These are phyloP conservation scores for Baryphthengus martii DNA, from an alignment of 2,113 vertebrate species.

Conservation along the genomic window DNA sequence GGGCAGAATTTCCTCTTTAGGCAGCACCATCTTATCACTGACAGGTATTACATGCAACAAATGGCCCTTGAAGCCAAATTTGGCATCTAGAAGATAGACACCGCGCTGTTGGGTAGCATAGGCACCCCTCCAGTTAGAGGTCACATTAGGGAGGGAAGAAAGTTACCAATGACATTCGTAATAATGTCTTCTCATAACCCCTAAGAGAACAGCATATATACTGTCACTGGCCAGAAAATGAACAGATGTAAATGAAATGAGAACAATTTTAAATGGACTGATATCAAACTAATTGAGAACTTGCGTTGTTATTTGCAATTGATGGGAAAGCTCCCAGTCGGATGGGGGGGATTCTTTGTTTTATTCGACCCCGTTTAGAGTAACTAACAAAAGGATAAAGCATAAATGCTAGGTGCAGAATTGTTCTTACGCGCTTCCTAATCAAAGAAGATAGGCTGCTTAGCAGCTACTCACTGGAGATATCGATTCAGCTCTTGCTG, in stretches of 20 bases:
- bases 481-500: slow-evolving; percentile 94
- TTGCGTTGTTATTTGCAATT: background rate
- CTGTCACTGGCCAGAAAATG: background rate
- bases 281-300: background rate
- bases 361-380: background rate
- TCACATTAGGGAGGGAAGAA: background rate
- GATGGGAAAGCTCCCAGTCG: background rate
- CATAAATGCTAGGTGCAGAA: background rate
- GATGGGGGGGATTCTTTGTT: background rate
- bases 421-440: background rate
- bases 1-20: background rate
- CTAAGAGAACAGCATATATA: background rate
- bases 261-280: background rate
- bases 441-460: background rate
- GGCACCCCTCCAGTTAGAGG: background rate
- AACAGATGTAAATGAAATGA: rapidly evolving
- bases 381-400: background rate
- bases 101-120: rapidly evolving
- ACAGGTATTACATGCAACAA: background rate
- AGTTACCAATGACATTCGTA: background rate
- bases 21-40: background rate
- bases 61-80: background rate
- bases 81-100: background rate
- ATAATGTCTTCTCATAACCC: background rate
- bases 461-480: slow-evolving; percentile 84